Conservation (phyloP, 1,140 invertebrate genomes). For the Magallana angulata region DNA sequence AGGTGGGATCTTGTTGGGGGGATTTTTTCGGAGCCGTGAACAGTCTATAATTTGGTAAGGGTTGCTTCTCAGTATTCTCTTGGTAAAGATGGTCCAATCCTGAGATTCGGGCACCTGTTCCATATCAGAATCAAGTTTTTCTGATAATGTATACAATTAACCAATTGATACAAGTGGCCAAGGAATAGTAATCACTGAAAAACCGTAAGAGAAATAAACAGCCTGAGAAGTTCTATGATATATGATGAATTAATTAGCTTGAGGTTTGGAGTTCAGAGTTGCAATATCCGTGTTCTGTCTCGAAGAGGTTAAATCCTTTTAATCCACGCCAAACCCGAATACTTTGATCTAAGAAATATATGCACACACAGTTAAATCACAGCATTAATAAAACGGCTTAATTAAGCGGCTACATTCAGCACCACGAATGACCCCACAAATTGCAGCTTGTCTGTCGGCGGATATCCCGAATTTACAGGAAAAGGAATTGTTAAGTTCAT, state of each 20-base stretch:
- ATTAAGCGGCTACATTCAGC: not conserved
- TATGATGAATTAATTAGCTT: slow-evolving; percentile 31
- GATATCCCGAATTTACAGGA: slow-evolving; percentile 27
- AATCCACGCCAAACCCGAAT: not conserved
- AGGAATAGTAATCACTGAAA: not conserved
- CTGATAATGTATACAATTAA: slow-evolving; percentile 42
- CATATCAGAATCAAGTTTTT: not conserved
- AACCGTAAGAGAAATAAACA: slow-evolving; percentile 28
- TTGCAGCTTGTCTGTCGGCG: slow-evolving; percentile 1
- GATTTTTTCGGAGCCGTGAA: not conserved
- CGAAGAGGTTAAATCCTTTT: not conserved
- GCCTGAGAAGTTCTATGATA: not conserved
- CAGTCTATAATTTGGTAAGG: not conserved
- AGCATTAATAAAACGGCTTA: slow-evolving; percentile 16
- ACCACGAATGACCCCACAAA: slow-evolving; percentile 28
- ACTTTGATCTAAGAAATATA: slow-evolving; percentile 25
- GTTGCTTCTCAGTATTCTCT: not conserved
- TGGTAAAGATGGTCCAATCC: not conserved
- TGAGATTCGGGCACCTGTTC: slow-evolving; percentile 5
- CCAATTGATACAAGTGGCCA: slow-evolving; percentile 21
- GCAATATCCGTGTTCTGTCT: slow-evolving; percentile 4
- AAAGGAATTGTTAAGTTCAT: slow-evolving; percentile 16
- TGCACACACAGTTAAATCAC: slow-evolving; percentile 32
- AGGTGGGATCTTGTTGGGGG: not conserved
- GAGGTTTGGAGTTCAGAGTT: slow-evolving; percentile 17